Evolutionary conservation across 2,113 vertebrate genomes (phyloP), one percentile per base, ranked within the genome.

Genomic region (Pitta sordida): DNA sequence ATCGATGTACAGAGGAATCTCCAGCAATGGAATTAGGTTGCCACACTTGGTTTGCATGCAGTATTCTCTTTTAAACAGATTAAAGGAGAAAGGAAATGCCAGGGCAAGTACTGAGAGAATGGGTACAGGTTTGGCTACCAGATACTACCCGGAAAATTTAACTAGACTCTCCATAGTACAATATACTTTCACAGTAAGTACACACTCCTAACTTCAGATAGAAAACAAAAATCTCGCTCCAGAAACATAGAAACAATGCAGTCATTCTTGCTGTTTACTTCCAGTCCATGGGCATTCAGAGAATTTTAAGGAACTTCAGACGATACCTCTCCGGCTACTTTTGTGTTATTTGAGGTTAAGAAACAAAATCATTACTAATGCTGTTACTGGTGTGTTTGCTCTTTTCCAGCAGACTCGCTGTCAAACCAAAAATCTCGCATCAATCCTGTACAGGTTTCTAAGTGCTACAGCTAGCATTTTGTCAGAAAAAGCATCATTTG

Each of bases 251-350:
- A 95, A 96, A 96, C 65, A 73, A 92, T 87, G 93, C 58, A 83
- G 49, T 64, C 10, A 7, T 69, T 71, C 91, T 85, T 94, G 95
- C 96, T 97, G 97, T 98, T 98, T 98, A 98, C 96, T 97, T 96
- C 88, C 95, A 96, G 84, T 97, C 91, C 67, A 13, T 84, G 97
- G 97, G 97, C 97, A 98, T 98, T 98, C 97, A 97, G 83, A 94
- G 80, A 68, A 88, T 90, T 91, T 81, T 94, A 68, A 96, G 90
- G 85, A 95, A 86, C 87, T 96, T 63, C 95, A 96, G 95, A 88
- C 49, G 64, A 97, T 97, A 98, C 97, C 93, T 97, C 94, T 83
- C 73, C 13, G 46, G 92, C 92, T 97, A 88, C 93, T 95, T 64
- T 95, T 86, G 88, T 58, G 83, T 95, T 97, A 94, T 97, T 97